phyloP scores from a whole-genome alignment of 2,888 invertebrate genomes.

The Brachyopa scutellaris region DNA sequence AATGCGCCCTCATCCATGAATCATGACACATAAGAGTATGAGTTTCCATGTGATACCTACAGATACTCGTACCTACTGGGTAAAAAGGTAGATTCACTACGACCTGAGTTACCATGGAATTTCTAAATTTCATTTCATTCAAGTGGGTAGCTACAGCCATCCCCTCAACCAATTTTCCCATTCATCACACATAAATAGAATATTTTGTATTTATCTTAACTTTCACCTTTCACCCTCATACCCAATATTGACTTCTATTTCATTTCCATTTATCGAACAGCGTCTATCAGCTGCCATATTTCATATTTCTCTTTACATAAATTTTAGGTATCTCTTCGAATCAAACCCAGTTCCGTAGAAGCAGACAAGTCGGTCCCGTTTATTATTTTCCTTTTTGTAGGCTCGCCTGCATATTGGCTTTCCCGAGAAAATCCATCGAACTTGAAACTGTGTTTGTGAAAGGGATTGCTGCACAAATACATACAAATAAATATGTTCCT shows the following conservation, averaged over 20 bases:
- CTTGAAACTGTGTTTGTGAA: conserved; percentile 17
- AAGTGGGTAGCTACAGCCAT: conserved; percentile 4
- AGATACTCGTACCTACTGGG: too few relatives aligned
- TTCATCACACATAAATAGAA: conserved; percentile 14
- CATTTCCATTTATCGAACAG: conserved; percentile 45
- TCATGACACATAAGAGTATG: too few relatives aligned
- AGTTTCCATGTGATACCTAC: too few relatives aligned
- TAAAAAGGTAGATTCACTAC: too few relatives aligned
- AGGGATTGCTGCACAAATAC: conserved; percentile 32
- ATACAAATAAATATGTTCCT: neutral
- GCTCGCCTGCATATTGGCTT: conserved; percentile 23
- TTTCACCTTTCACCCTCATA: conserved; percentile 7
- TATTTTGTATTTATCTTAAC: conserved; percentile 43
- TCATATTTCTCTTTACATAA: too few relatives aligned
- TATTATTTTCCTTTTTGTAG: neutral
- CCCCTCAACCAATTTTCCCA: neutral
- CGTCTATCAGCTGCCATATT: conserved; percentile 55
- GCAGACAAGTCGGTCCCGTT: too few relatives aligned
- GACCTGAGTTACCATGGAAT: too few relatives aligned
- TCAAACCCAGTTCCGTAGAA: too few relatives aligned
- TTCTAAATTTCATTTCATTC: too few relatives aligned
- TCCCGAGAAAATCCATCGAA: neutral
- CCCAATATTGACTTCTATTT: conserved; percentile 31
- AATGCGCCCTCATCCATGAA: too few relatives aligned
- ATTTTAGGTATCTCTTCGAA: too few relatives aligned